Percentiles rank a stretch among this genome's conserved stretches.
phyloP scores from a whole-genome alignment of 2,113 vertebrate species.

The Aegotheles bennettii region DNA sequence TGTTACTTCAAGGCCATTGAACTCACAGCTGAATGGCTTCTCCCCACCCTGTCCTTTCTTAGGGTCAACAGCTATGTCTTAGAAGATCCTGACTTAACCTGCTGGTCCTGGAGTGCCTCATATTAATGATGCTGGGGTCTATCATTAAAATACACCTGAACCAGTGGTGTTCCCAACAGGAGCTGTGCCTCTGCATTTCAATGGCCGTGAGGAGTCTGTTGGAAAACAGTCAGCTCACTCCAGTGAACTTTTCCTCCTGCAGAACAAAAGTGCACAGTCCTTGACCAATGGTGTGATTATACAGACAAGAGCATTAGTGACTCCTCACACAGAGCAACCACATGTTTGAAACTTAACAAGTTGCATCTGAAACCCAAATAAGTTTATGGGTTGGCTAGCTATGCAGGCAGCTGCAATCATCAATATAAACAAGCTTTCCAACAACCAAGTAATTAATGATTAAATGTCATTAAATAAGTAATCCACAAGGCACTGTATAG shows the following conservation, averaged over 20 bases:
- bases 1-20: neutral
- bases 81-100: neutral
- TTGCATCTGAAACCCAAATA: neutral
- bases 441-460: neutral
- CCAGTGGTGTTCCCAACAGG: neutral
- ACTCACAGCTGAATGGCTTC: neutral
- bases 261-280: neutral
- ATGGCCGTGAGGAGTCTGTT: neutral
- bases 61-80: neutral
- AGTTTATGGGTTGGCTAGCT: neutral
- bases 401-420: neutral
- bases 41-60: neutral
- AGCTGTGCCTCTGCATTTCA: neutral
- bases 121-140: neutral
- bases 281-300: rapidly evolving
- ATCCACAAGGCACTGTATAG: neutral
- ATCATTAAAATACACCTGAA: neutral
- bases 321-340: neutral
- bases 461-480: neutral
- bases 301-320: neutral
- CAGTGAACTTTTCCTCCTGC: neutral
- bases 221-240: neutral
- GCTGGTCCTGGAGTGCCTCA: neutral
- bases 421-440: neutral
- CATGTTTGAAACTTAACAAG: neutral